Evolutionary conservation across 2,113 vertebrate species (phyloP).

Genomic region (Naja naja): DNA sequence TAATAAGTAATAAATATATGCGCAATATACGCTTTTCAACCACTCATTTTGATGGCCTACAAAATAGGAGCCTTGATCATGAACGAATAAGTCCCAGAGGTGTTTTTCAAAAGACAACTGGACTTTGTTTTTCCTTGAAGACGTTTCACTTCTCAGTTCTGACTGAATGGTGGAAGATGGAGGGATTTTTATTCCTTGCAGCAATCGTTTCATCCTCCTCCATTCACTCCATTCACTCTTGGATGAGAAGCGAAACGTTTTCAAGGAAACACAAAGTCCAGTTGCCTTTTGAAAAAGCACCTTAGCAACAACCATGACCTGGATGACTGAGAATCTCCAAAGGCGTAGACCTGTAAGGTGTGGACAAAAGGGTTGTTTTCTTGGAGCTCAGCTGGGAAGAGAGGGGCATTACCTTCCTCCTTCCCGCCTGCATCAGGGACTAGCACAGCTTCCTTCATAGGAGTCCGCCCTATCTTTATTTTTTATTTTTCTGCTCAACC

Average conservation of each 20-base stretch:
- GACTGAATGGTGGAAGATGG: background rate
- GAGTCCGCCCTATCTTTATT: background rate
- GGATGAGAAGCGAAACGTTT: background rate
- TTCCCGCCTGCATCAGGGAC: background rate
- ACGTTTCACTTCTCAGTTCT: background rate
- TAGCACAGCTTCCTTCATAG: background rate
- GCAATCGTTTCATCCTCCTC: background rate
- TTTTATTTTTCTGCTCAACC: background rate
- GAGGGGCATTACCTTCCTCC: background rate
- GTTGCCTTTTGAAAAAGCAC: background rate
- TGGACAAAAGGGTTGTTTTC: background rate
- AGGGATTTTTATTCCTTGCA: background rate
- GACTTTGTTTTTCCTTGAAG: background rate
- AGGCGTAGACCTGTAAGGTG: background rate
- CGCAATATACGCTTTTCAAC: background rate
- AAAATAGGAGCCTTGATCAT: background rate
- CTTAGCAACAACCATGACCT: background rate
- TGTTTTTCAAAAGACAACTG: background rate
- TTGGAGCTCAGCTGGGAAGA: background rate
- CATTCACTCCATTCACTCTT: background rate
- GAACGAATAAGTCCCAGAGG: background rate
- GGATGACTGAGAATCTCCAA: background rate
- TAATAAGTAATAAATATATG: background rate
- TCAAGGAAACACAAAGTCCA: background rate
- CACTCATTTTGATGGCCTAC: background rate